Evolutionary conservation across 1,140 invertebrate species (phyloP), one percentile per base, ranked within the genome.

Genomic region (Brachionus koreanus): DNA sequence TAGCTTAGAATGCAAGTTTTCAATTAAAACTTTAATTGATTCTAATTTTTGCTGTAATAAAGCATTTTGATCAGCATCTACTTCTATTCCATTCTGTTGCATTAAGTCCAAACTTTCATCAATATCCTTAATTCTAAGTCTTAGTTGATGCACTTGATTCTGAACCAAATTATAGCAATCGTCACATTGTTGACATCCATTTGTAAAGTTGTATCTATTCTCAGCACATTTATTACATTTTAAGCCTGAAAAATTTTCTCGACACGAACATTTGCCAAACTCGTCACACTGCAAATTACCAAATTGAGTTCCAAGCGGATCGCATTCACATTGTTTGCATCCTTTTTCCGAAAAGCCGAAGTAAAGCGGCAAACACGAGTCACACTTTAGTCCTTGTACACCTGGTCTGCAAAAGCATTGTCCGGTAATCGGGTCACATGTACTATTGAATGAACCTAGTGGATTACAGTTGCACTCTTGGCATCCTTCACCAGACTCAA

Each of bases 251-350:
- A 93, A 93, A 87, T 94, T 93, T 84, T 94, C 92, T 89, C 94
- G 95, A 89, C 95, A 98, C 9, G 91, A 91, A 88, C 96, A 98
- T 84, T 93, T 91, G 16, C 95, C 95, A 83, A 90, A 90, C 0
- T 91, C 90, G 86, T 92, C 90, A 88, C 95, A 96, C 61, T 92
- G 86, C 4, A 94, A 86, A 84, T 93, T 90, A 5, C 92, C 91
- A 72, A 92, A 90, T 1, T 91, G 85, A 0, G 95, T 93, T 67
- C 97, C 97, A 35, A 92, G 87, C 2, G 91, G 91, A 84, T 94
- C 92, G 88, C 97, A 99, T 84, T 93, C 93, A 87, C 98, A 99
- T 65, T 84, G 87, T 88, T 92, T 91, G 85, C 95, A 97, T 13
- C 95, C 95, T 35, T 90, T 89, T 1, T 90, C 86, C 0, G 93